Evolutionary conservation across 1,140 invertebrate species (phyloP).

Genomic region (Drosophila kepulauana): DNA sequence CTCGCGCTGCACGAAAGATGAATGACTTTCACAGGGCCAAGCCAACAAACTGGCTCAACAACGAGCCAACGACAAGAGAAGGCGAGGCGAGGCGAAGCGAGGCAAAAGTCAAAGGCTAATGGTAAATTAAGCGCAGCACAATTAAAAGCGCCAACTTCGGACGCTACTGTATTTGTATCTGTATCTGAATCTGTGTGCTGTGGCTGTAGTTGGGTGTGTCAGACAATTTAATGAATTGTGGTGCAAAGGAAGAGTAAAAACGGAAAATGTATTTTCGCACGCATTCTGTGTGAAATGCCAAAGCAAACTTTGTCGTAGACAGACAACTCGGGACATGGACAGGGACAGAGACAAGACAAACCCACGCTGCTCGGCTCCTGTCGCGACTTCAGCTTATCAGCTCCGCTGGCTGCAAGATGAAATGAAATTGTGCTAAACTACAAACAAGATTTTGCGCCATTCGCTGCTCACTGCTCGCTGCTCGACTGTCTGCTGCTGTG

Average conservation of each 20-base stretch:
- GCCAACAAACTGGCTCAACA: neutral
- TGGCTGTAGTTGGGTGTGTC: conserved; percentile 57
- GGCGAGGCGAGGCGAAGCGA: neutral
- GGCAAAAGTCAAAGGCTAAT: conserved; percentile 76
- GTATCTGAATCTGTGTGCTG: conserved; percentile 33
- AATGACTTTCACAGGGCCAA: conserved; percentile 55
- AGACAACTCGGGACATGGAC: neutral
- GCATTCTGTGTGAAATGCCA: conserved; percentile 58
- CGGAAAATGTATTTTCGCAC: conserved; percentile 76
- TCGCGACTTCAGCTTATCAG: conserved; percentile 60
- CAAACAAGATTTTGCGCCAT: conserved; percentile 68
- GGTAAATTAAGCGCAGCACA: conserved; percentile 76
- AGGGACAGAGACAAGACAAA: no score
- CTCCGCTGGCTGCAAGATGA: conserved; percentile 59
- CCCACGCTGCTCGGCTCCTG: conserved; percentile 48
- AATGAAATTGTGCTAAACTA: conserved; percentile 79
- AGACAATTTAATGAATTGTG: conserved; percentile 51
- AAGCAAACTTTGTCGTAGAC: neutral
- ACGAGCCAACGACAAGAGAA: neutral
- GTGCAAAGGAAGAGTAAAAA: conserved; percentile 25
- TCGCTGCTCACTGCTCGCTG: conserved; percentile 26
- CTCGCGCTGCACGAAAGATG: conserved; percentile 51
- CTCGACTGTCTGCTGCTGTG: conserved; percentile 23
- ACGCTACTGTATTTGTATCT: conserved; percentile 34
- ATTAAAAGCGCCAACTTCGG: conserved; percentile 61